Base-by-base conservation (phyloP, 2,113 vertebrate genomes). In the Morone chrysops region DNA sequence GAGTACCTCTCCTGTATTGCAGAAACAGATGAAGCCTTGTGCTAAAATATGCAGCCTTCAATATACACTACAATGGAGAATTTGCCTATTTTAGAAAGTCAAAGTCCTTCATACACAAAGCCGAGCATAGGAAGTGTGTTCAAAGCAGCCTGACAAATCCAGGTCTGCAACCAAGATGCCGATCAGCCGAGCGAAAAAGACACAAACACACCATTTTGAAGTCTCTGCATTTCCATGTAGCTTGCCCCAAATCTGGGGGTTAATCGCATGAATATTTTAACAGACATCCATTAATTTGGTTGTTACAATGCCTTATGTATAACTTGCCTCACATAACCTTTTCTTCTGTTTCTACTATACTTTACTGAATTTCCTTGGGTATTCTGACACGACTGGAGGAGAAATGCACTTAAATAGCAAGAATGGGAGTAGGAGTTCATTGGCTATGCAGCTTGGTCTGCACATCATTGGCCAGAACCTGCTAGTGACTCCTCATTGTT, bases 241-340 rank as follows among this genome's bases (percentile, higher is more conserved):
- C 61, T 22, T 22, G 22, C 75, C 74, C 75, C 59, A 83, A 93
- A 93, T 89, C 76, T 87, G 77, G 70, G 78, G 86, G 89, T 92
- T 95, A 92, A 94, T 94, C 77, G 3, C 38, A 61, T 95, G 38
- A 93, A 95, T 95, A 88, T 91, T 94, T 93, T 8, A 94, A 70
- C 76, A 92, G 89, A 92, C 92, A 92, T 94, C 93, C 93, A 95
- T 95, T 94, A 92, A 95, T 95, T 90, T 91, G 75, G 91, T 93
- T 95, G 93, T 94, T 90, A 90, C 86, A 89, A 93, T 93, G 90
- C 87, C 87, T 94, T 93, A 94, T 95, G 92, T 92, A 94, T 93
- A 94, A 84, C 76, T 81, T 7, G 75, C 89, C 89, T 92, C 80
- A 84, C 82, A 84, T 92, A 92, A 93, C 90, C 90, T 74, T 62